Base-by-base conservation (phyloP, 2,888 invertebrate species). In the Salpingus planirostris region DNA sequence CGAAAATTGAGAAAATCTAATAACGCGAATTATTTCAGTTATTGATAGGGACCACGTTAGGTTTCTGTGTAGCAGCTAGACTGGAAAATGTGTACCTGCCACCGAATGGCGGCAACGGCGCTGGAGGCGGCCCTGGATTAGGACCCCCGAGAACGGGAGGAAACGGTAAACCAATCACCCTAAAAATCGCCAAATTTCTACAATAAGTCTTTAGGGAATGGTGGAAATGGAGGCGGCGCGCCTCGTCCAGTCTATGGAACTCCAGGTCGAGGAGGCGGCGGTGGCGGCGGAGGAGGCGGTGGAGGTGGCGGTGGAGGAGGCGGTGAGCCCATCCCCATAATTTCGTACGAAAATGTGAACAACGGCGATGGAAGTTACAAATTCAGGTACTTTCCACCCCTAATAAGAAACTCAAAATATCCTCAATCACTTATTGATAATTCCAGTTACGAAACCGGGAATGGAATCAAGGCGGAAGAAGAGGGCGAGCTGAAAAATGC, bases 381-480 rank as follows among this genome's bases (percentile, higher is more conserved):
- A 46, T 73, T 66, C 51, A 65, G 64, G 63, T 66, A 52, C 46
- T 39, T 18, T 11, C 29, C 27, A n/a, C n/a, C n/a, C n/a, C n/a
- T n/a, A n/a, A n/a, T n/a, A n/a, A n/a, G n/a, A n/a, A n/a, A n/a
- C n/a, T n/a, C n/a, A n/a, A n/a, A 21, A 5, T 2, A 21, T 12
- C 11, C 13, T 21, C 4, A 6, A n/a, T 15, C 11, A 18, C 22
- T 27, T n/a, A n/a, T n/a, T n/a, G n/a, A n/a, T n/a, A n/a, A n/a
- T n/a, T n/a, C n/a, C 47, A 76, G 75, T 48, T 78, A 74, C 47
- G 73, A 76, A 59, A 73, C 76, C 10, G 74, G 69, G 7, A 77
- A 78, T 47, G 77, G 77, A 8, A 78, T 78, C 44, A 68, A 69
- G 43, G 76, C 71, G 1, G 64, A 76, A 50, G 78, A 78, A 57